Percentiles rank a stretch among this genome's conserved stretches.
Conservation (phyloP, 2,888 invertebrate genomes). For the Leptarthrus brevirostris region DNA sequence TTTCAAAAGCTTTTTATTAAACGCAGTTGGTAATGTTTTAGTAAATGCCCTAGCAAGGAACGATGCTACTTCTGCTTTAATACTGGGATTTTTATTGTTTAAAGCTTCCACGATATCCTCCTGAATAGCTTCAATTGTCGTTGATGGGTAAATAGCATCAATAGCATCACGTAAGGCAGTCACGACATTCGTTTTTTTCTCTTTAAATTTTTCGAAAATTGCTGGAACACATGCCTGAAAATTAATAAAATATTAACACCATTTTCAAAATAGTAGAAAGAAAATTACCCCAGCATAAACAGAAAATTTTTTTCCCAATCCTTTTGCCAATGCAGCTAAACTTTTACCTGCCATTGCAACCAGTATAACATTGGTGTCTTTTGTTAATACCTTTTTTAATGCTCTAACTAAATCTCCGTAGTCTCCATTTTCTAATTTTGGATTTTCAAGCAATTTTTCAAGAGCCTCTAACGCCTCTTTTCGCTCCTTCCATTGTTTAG, state of each 20-base stretch:
- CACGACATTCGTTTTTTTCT: slow-evolving; percentile 94
- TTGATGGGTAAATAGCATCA: slow-evolving; percentile 87
- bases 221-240: slow-evolving; percentile 77
- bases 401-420: slow-evolving; percentile 90
- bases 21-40: slow-evolving; percentile 80
- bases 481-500: slow-evolving; percentile 96
- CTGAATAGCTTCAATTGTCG: slow-evolving; percentile 82
- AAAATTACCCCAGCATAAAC: slow-evolving; percentile 75
- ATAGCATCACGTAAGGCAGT: slow-evolving; percentile 86
- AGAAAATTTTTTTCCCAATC: slow-evolving; percentile 88
- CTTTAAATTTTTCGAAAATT: slow-evolving; percentile 95
- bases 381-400: slow-evolving; percentile 89
- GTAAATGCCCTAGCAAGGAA: slow-evolving; percentile 87
- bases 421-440: slow-evolving; percentile 90
- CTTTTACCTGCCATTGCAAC: slow-evolving; percentile 89
- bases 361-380: slow-evolving; percentile 95
- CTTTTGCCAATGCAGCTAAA: slow-evolving; percentile 82
- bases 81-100: slow-evolving; percentile 90
- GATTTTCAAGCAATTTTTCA: slow-evolving; percentile 81
- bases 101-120: slow-evolving; percentile 89
- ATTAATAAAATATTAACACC: slow-evolving; percentile 4
- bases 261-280: no score
- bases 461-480: slow-evolving; percentile 90
- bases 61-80: slow-evolving; percentile 86
- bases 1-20: slow-evolving; percentile 92